A percentile compares a stretch with the other conserved stretches of the same genome.
These are phyloP conservation scores for Sebastes variabilis DNA, from an alignment of 2,797 vertebrate genomes.

Conservation along the genomic window DNA sequence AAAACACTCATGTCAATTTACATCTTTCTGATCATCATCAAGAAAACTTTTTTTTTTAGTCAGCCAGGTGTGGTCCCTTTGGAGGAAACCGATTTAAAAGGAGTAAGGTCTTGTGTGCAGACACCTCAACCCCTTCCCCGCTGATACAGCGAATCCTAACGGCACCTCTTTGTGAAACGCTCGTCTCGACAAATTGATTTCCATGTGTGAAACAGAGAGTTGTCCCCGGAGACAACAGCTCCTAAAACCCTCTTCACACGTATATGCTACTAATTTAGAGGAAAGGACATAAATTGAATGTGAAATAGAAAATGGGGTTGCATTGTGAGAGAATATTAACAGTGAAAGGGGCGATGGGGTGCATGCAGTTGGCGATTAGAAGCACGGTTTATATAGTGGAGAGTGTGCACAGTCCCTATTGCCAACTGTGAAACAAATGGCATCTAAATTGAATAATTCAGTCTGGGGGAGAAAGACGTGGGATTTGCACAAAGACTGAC, in stretches of 20 bases:
- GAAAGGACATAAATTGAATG: slow-evolving; percentile 61
- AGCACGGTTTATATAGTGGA: slow-evolving; percentile 65
- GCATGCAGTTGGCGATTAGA: slow-evolving; percentile 68
- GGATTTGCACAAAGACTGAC: slow-evolving; percentile 87
- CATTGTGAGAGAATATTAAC: slow-evolving; percentile 53
- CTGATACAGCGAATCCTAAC: slow-evolving; percentile 68
- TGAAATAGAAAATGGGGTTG: slow-evolving; percentile 57
- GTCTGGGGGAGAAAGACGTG: slow-evolving; percentile 79
- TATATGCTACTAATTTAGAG: slow-evolving; percentile 66
- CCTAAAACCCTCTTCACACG: slow-evolving; percentile 74
- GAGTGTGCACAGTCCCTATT: slow-evolving; percentile 68
- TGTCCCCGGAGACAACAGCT: slow-evolving; percentile 69
- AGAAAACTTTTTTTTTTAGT: not conserved
- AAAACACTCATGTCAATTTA: not conserved
- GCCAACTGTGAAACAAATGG: slow-evolving; percentile 84
- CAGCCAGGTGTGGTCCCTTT: not conserved
- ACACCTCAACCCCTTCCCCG: slow-evolving; percentile 31
- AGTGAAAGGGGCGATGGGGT: slow-evolving; percentile 38
- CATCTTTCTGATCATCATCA: not conserved
- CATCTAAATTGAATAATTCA: slow-evolving; percentile 85
- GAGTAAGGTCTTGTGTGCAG: slow-evolving; percentile 41
- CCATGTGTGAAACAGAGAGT: slow-evolving; percentile 78
- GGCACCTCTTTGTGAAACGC: slow-evolving; percentile 66
- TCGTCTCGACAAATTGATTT: slow-evolving; percentile 82
- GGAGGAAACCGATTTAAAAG: slow-evolving; percentile 49